Evolutionary conservation across 1,140 invertebrate genomes (phyloP).

Genomic region (Calephelis nemesis): DNA sequence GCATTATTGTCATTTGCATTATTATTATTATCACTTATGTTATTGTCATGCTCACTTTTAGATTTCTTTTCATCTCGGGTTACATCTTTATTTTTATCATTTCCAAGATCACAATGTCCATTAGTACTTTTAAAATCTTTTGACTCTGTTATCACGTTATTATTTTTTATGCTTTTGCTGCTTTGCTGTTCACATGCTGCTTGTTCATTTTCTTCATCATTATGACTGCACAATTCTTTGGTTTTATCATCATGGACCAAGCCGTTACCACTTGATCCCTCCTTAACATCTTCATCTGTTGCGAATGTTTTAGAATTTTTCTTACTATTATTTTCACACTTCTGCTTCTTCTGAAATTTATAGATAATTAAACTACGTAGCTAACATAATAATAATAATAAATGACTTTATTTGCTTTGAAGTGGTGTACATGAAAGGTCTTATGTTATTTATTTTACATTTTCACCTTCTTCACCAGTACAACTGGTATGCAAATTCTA

Average conservation of each 20-base stretch:
- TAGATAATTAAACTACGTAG: background rate
- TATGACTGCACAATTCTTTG: too few relatives aligned
- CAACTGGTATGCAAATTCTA: too few relatives aligned
- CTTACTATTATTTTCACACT: too few relatives aligned
- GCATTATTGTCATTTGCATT: slow-evolving; percentile 23
- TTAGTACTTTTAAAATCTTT: slow-evolving; percentile 18
- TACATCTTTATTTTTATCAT: slow-evolving; percentile 6
- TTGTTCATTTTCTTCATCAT: background rate
- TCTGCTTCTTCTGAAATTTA: too few relatives aligned
- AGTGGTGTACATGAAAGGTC: too few relatives aligned
- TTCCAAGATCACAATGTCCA: background rate
- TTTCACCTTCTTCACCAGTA: too few relatives aligned
- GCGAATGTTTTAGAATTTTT: too few relatives aligned
- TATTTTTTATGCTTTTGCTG: background rate
- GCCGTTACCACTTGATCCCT: background rate
- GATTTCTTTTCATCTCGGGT: slow-evolving; percentile 4
- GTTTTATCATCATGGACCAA: background rate
- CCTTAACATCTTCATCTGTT: too few relatives aligned
- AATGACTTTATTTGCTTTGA: too few relatives aligned
- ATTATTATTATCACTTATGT: slow-evolving; percentile 22
- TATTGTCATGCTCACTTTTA: slow-evolving; percentile 11
- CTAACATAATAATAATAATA: too few relatives aligned
- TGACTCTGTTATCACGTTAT: slow-evolving; percentile 2
- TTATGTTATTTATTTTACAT: too few relatives aligned
- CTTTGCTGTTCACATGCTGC: too few relatives aligned